phyloP scores from a whole-genome alignment of 2,888 invertebrate genomes.

The Silvanus unidentatus region DNA sequence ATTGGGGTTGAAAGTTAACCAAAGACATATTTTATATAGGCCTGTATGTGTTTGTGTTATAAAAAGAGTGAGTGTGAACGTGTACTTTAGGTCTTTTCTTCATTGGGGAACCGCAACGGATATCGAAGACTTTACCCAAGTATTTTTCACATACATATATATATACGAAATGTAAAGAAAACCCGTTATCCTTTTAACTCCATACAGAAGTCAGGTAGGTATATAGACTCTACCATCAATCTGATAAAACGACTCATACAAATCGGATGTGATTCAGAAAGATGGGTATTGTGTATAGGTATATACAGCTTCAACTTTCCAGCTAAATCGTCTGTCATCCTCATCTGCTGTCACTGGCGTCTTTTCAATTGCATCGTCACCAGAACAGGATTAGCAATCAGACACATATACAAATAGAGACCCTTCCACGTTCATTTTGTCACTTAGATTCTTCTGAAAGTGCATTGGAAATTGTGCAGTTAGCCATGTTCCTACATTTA shows the following conservation, averaged over 20 bases:
- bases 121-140: not conserved
- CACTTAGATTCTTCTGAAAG: too few species aligned
- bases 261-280: conserved; percentile 30
- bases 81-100: too few species aligned
- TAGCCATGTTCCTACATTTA: too few species aligned
- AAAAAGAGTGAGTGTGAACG: not conserved
- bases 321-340: conserved; percentile 27
- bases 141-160: conserved; percentile 3
- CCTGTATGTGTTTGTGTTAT: not conserved
- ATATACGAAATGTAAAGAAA: conserved; percentile 2
- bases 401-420: not conserved
- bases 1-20: conserved; percentile 1
- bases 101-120: not conserved
- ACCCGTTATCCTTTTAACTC: conserved; percentile 2
- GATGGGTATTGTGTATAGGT: conserved; percentile 20
- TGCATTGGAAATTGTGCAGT: too few species aligned
- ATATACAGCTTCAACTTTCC: not conserved
- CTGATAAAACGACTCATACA: conserved; percentile 32
- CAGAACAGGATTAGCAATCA: not conserved
- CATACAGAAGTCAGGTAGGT: not conserved
- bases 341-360: conserved; percentile 9
- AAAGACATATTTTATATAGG: conserved; percentile 1
- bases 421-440: too few species aligned
- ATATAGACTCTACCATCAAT: conserved; percentile 18
- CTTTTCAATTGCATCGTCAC: conserved; percentile 3